Conservation (phyloP, 37 sponge, comb jelly and placozoan genomes). For the Agelas oroides region DNA sequence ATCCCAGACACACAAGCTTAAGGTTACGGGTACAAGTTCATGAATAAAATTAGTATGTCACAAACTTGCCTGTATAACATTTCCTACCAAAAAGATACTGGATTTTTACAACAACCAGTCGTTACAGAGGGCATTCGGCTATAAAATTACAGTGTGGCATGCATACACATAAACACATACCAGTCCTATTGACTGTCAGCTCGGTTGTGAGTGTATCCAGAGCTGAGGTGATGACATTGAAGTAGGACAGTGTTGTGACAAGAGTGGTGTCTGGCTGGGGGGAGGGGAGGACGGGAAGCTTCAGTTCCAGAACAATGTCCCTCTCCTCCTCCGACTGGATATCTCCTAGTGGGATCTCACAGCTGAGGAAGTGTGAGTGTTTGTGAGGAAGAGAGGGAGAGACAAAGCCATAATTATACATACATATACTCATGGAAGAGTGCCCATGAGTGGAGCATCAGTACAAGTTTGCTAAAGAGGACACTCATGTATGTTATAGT, state of each 20-base stretch:
- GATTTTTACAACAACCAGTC: too few relatives aligned
- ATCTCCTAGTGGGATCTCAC: constrained; percentile 85
- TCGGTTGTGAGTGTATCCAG: constrained; percentile 58
- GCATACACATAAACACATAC: constrained; percentile 3
- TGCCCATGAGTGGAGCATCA: too few relatives aligned
- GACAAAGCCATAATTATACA: background rate
- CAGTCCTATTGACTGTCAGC: constrained; percentile 51
- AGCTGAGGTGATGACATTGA: constrained; percentile 84
- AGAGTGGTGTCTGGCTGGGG: constrained; percentile 28
- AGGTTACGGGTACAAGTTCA: too few relatives aligned
- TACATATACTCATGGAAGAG: too few relatives aligned
- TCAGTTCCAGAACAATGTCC: constrained; percentile 82
- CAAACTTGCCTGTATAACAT: too few relatives aligned
- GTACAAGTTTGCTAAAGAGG: too few relatives aligned
- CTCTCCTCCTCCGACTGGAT: constrained; percentile 93
- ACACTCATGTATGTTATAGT: too few relatives aligned
- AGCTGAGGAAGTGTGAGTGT: constrained; percentile 27
- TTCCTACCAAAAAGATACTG: too few relatives aligned
- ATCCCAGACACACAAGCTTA: too few relatives aligned
- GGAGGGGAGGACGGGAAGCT: constrained; percentile 55
- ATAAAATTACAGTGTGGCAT: too few relatives aligned
- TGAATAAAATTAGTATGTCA: too few relatives aligned
- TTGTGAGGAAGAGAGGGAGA: background rate
- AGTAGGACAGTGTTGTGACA: constrained; percentile 73
- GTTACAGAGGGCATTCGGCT: too few relatives aligned